These are phyloP conservation scores for Chironomus tepperi DNA, from an alignment of 1,140 invertebrate genomes.

Conservation along the genomic window DNA sequence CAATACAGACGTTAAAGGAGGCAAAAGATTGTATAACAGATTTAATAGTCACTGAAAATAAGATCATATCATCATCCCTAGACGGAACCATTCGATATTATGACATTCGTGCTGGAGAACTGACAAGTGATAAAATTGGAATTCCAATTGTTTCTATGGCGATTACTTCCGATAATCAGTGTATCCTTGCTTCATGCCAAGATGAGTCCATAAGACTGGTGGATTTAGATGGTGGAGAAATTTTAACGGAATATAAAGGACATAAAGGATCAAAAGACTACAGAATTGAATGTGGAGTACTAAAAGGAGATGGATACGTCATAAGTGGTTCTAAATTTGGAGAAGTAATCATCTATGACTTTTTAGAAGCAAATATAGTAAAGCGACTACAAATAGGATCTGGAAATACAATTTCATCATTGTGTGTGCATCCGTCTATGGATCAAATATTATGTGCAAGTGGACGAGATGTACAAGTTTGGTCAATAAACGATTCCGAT, in stretches of 20 bases:
- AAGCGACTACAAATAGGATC: conserved; percentile 43
- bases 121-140: conserved; percentile 78
- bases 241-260: conserved; percentile 70
- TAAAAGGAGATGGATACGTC: conserved; percentile 70
- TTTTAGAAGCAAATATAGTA: conserved; percentile 61
- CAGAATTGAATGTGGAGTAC: conserved; percentile 77
- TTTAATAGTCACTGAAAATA: conserved; percentile 75
- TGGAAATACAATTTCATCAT: neutral
- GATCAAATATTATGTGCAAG: too few relatives aligned
- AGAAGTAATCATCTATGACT: conserved; percentile 77
- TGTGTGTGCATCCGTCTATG: neutral
- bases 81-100: conserved; percentile 82
- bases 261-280: conserved; percentile 65
- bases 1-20: conserved; percentile 69
- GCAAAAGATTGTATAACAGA: conserved; percentile 89
- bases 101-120: conserved; percentile 77
- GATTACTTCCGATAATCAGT: conserved; percentile 57
- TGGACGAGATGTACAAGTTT: too few relatives aligned
- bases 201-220: conserved; percentile 75
- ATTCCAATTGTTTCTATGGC: conserved; percentile 63
- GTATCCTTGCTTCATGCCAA: conserved; percentile 71
- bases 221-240: conserved; percentile 79
- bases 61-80: conserved; percentile 85
- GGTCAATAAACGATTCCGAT: too few relatives aligned
- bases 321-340: conserved; percentile 84